Base-by-base conservation (phyloP, 2,113 vertebrate species). In the Actenoides lindsayi region DNA sequence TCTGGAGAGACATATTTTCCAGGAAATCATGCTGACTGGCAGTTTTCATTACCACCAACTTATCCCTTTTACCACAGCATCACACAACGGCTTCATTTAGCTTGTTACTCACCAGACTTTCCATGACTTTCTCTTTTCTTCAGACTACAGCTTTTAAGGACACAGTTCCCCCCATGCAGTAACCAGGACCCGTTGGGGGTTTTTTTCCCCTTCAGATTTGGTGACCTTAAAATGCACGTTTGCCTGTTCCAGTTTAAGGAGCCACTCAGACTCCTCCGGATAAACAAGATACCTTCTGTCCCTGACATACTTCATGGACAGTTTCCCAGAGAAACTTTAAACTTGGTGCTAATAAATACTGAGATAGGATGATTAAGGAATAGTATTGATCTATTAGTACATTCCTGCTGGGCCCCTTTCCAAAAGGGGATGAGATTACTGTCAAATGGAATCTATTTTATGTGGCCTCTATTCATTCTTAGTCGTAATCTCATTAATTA, bases 1-100 rank as follows among this genome's bases (percentile, higher is more conserved):
- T 93, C 92, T 88, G 50, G 75, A 94, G 92, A 90, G 48, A n/a
- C 67, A 41, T 35, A 79, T 86, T 95, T 96, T 95, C 92, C 96
- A 95, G 71, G 94, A 93, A 94, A 37, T 28, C 31, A 7, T 16
- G 85, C 88, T 94, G 88, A 80, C 92, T 76, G 70, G 95, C 88
- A 48, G 41, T 44, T 69, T 76, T 48, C 71, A 85, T 69, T 76
- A 54, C 95, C 92, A 84, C 83, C 10, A 7, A 42, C n/a, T 51
- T 31, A 82, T 4, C 84, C 94, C 73, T 68, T 67, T 67, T 24
- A 67, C 83, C 91, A 39, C 91, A 90, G 87, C 46, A 46, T 44
- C 90, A 65, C 93, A 91, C 91, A 95, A 91, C 0, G 37, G 65
- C 35, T 78, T 65, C 74, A 57, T 91, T 95, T 64, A 96, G 78